Percentiles rank a stretch among this genome's conserved stretches.
phyloP scores from a whole-genome alignment of 2,113 vertebrate genomes.

The Zosterops borbonicus region DNA sequence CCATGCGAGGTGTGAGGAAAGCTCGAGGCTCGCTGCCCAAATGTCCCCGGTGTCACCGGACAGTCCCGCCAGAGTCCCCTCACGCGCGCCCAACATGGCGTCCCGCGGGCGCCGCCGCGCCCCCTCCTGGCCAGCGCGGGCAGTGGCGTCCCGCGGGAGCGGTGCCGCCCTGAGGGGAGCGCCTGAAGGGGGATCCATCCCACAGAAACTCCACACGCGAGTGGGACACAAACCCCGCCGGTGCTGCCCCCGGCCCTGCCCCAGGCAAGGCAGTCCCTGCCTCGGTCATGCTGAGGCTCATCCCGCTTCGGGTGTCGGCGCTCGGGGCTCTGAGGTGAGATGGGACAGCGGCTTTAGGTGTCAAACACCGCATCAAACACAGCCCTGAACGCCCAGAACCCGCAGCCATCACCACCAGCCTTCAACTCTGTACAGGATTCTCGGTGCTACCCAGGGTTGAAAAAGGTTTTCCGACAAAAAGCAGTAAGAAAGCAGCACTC shows the following conservation, averaged over 20 bases:
- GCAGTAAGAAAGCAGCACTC: not conserved
- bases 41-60: rapidly evolving
- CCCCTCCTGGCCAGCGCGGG: not conserved
- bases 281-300: not conserved
- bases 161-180: not conserved
- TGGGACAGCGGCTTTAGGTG: not conserved
- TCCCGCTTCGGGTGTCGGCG: rapidly evolving
- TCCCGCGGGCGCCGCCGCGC: not conserved
- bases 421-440: rapidly evolving
- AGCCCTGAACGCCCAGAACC: not conserved
- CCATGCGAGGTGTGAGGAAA: no score
- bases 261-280: not conserved
- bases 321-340: not conserved
- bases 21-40: no score
- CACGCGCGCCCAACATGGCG: not conserved
- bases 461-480: not conserved
- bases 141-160: not conserved
- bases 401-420: not conserved
- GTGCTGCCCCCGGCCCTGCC: not conserved
- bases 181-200: rapidly evolving
- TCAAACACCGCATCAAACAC: not conserved
- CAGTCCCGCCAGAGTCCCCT: rapidly evolving
- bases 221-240: rapidly evolving
- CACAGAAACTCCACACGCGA: rapidly evolving
- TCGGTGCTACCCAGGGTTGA: rapidly evolving